Conservation (phyloP, 2,888 invertebrate genomes). For the Acanthococcus lagerstroemiae region DNA sequence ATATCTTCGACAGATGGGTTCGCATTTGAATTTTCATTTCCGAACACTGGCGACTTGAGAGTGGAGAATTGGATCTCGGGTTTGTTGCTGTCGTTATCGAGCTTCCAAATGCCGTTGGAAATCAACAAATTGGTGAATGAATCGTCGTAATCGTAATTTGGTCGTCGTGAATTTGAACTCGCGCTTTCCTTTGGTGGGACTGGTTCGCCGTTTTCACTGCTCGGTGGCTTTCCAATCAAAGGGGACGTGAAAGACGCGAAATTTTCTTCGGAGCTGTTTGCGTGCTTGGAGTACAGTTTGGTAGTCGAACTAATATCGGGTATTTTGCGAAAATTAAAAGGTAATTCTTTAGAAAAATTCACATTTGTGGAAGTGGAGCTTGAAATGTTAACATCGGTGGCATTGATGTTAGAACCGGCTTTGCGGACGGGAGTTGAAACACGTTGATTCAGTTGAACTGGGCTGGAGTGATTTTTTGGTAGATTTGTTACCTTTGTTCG, state of each 20-base stretch:
- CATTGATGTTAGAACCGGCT: no score
- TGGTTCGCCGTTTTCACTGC: slow-evolving; percentile 39
- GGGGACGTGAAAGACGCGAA: slow-evolving; percentile 20
- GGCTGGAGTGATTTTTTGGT: background rate
- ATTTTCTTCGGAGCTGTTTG: slow-evolving; percentile 11
- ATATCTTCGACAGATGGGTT: background rate
- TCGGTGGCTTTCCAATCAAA: background rate
- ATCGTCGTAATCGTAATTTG: slow-evolving; percentile 40
- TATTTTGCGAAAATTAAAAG: background rate
- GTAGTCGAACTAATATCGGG: slow-evolving; percentile 20
- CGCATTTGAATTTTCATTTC: background rate
- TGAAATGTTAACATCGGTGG: background rate
- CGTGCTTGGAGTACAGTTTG: slow-evolving; percentile 8
- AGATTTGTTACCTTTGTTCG: background rate
- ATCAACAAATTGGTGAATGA: slow-evolving; percentile 16
- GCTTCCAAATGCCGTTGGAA: slow-evolving; percentile 18
- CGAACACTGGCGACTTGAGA: slow-evolving; percentile 35
- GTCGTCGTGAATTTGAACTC: slow-evolving; percentile 40
- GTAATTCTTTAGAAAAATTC: background rate
- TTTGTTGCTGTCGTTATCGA: slow-evolving; percentile 36
- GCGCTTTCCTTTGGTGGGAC: slow-evolving; percentile 39
- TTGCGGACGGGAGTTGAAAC: no score
- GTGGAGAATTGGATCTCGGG: slow-evolving; percentile 38
- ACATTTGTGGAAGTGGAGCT: background rate
- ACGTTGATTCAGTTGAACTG: background rate